Conservation (phyloP, 2,113 vertebrate species). For the Engystomops pustulosus region DNA sequence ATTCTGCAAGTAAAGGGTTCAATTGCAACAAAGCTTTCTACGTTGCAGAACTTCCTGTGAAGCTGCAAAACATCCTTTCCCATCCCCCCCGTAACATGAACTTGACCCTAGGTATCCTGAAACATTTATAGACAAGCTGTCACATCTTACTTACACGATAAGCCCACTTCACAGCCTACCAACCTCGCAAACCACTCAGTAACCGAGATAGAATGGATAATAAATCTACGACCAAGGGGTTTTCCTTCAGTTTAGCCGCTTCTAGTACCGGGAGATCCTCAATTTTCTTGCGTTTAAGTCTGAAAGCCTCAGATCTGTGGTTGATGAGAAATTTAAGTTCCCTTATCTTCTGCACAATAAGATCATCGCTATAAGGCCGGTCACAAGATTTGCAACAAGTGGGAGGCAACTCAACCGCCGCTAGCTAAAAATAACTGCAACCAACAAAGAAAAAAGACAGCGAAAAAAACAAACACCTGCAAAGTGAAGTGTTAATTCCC, state of each 20-base stretch:
- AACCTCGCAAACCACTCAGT: too few relatives aligned
- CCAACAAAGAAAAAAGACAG: not conserved
- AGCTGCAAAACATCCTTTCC: constrained; percentile 47
- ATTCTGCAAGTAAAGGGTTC: not conserved
- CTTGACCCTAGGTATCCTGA: constrained; percentile 33
- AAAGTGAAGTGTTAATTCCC: not conserved
- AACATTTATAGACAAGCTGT: constrained; percentile 16
- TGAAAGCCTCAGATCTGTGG: constrained; percentile 7
- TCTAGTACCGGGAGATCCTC: too few relatives aligned
- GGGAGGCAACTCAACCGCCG: not conserved
- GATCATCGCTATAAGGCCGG: not conserved
- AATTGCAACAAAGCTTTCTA: not conserved
- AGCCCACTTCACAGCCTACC: too few relatives aligned
- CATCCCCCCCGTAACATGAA: not conserved
- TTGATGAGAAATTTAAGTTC: not conserved
- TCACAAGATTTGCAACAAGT: constrained; percentile 34
- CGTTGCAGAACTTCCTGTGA: constrained; percentile 33
- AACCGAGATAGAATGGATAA: too few relatives aligned
- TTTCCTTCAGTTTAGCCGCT: not conserved
- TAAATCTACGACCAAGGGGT: too few relatives aligned
- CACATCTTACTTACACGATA: too few relatives aligned
- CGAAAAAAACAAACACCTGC: constrained; percentile 13
- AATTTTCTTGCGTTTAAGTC: too few relatives aligned
- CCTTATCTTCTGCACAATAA: constrained; percentile 5
- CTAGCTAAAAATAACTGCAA: constrained; percentile 17